Evolutionary conservation across 1,140 invertebrate genomes (phyloP), one percentile per base, ranked within the genome.

Genomic region (Triops cancriformis): DNA sequence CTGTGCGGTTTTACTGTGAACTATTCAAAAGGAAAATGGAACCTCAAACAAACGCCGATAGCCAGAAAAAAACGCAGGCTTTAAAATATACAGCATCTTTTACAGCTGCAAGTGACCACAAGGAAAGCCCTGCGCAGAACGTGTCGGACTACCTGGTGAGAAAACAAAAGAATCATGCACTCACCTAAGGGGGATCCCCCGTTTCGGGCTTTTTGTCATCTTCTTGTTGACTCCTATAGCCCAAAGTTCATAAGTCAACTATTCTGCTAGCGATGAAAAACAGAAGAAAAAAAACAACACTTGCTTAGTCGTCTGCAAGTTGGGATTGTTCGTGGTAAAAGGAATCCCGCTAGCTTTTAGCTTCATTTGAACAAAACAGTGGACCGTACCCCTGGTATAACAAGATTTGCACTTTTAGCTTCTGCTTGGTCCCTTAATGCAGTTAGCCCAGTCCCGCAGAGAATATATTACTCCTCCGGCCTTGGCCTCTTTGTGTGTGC

Each of bases 61-160:
- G 51, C 18, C n/a, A n/a, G n/a, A 18, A 64, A 37, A 37, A 37
- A 37, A 37, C 31, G 2, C 10, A 64, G 51, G 51, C 6, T 64
- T 64, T 64, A n/a, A 64, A 18, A 64, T 64, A 64, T 64, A 64
- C 51, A 64, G 51, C 51, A 64, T 64, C 51, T 64, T 18, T 64
- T 23, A 64, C 51, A 64, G 14, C 51, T 64, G 51, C 51, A n/a
- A 64, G 23, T n/a, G 51, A n/a, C 18, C 51, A 18, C 51, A 64
- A n/a, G 51, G 51, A 64, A 64, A 64, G 51, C 31, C 31, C 31
- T 64, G 51, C 10, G n/a, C 51, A 64, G 51, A 23, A 64, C 51
- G 51, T 64, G 51, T 10, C 18, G 51, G 23, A 23, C 51, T 64
- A 64, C 51, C 51, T 64, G 51, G 23, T 64, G 51, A 23, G 51